Percentiles rank a stretch among this genome's conserved stretches.
phyloP scores from a whole-genome alignment of 2,113 vertebrate species.

The Dipodomys ordii region DNA sequence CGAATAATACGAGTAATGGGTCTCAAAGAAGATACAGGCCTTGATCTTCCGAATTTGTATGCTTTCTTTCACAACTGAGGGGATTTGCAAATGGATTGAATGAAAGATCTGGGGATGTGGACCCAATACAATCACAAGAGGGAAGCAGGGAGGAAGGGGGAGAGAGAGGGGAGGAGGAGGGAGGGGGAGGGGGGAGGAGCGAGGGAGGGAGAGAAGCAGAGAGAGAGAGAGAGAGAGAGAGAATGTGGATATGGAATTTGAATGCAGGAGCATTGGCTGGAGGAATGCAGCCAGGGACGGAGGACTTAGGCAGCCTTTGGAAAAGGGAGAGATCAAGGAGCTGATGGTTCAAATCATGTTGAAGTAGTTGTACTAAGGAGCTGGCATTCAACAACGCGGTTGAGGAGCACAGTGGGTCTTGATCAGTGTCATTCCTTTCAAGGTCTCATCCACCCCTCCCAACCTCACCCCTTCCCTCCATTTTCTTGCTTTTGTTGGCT shows the following conservation, averaged over 20 bases:
- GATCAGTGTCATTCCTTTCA: too few relatives aligned
- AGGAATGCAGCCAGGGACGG: accelerated
- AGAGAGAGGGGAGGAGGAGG: too few relatives aligned
- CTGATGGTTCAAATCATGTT: background rate
- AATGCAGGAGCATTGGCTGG: accelerated
- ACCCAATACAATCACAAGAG: background rate
- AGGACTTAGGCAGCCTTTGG: too few relatives aligned
- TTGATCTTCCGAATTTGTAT: background rate
- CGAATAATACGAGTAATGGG: background rate
- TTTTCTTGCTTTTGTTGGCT: too few relatives aligned
- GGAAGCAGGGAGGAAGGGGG: background rate
- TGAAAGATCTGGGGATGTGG: background rate
- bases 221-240: too few relatives aligned
- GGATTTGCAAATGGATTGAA: background rate
- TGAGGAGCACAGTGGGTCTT: too few relatives aligned
- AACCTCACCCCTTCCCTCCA: too few relatives aligned
- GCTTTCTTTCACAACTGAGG: background rate
- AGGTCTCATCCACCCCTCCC: too few relatives aligned
- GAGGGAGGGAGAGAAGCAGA: background rate
- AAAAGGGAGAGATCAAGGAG: too few relatives aligned
- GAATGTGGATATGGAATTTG: background rate
- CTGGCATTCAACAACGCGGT: too few relatives aligned
- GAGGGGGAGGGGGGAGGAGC: too few relatives aligned
- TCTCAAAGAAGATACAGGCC: background rate
- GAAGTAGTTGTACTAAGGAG: too few relatives aligned